Conservation (phyloP, 2,797 vertebrate genomes). For the Crocidura indochinensis region DNA sequence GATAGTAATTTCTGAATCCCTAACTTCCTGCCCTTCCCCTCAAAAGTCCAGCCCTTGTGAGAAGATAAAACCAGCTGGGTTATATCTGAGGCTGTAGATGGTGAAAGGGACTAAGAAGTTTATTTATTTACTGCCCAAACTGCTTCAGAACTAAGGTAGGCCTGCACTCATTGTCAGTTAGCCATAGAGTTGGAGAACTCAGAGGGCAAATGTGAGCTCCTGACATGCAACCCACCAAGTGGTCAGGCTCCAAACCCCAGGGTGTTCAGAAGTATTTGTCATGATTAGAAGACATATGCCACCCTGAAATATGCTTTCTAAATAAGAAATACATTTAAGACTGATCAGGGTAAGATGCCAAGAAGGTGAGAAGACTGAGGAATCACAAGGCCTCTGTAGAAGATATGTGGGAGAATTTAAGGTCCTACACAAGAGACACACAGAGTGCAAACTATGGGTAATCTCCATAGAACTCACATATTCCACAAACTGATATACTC, state of each 20-base stretch:
- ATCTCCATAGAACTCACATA: background rate
- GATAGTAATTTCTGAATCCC: conserved; percentile 56
- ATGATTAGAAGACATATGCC: conserved; percentile 8
- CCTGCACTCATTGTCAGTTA: background rate
- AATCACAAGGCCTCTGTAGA: background rate
- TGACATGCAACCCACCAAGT: conserved; percentile 38
- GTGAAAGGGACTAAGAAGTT: background rate
- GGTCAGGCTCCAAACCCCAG: conserved; percentile 43
- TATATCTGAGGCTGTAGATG: background rate
- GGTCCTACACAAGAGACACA: background rate
- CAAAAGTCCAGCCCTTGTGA: conserved; percentile 6
- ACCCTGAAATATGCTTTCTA: conserved; percentile 64
- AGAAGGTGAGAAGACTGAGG: background rate
- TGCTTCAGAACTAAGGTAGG: conserved; percentile 35
- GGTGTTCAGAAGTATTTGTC: conserved; percentile 38
- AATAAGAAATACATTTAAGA: background rate
- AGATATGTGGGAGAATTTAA: background rate
- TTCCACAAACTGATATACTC: background rate
- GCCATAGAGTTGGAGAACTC: conserved; percentile 29
- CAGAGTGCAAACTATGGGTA: background rate
- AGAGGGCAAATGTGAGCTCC: conserved; percentile 45
- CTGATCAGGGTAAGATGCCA: background rate
- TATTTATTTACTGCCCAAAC: conserved; percentile 25
- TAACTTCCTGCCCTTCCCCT: background rate
- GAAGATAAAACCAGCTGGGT: background rate